Base-by-base conservation (phyloP, 2,113 vertebrate genomes). In the Oryzias woworae region DNA sequence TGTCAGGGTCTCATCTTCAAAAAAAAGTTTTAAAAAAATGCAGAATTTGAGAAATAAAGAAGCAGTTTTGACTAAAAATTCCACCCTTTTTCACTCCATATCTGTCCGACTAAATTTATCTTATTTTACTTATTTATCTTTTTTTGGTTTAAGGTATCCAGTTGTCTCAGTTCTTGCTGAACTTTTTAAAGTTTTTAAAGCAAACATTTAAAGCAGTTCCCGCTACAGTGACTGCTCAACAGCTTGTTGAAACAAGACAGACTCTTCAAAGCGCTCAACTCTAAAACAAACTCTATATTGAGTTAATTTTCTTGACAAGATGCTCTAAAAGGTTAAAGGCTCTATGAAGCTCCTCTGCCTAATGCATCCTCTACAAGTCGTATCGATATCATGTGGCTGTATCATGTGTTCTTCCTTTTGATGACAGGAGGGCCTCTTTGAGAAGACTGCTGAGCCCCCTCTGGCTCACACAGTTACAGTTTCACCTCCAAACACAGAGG, bases 371-470 rank as follows among this genome's bases (percentile, higher is more conserved):
- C 16, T 36, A 52, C 48, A 59, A 77, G 57, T 36, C 14, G 65
- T 62, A 43, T 76, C 36, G 13, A n/a, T 79, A 56, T 76, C 58
- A 2, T 49, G 41, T 56, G 45, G 24, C 62, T 68, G 56, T 65
- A 67, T 85, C 71, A 45, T 66, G 73, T 81, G 67, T 63, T 71
- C 43, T 63, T 58, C 69, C 71, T 69, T 65, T 60, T 22, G 63
- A 66, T 64, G 71, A 82, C 69, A 67, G 45, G 16, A 14, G 56
- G 12, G 44, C 23, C 58, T 79, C 67, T 71, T 42, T 77, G 73
- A 57, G 67, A 73, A 42, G 62, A 76, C 53, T 17, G 59, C 66
- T 62, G 78, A 42, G 57, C 66, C 53, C 50, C 31, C 56, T 44
- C 44, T 52, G 70, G 55, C 74, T 67, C 22, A 14, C 47, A 23